These are phyloP conservation scores for Macrophya alboannulata DNA, from an alignment of 2,888 invertebrate genomes.

Conservation along the genomic window DNA sequence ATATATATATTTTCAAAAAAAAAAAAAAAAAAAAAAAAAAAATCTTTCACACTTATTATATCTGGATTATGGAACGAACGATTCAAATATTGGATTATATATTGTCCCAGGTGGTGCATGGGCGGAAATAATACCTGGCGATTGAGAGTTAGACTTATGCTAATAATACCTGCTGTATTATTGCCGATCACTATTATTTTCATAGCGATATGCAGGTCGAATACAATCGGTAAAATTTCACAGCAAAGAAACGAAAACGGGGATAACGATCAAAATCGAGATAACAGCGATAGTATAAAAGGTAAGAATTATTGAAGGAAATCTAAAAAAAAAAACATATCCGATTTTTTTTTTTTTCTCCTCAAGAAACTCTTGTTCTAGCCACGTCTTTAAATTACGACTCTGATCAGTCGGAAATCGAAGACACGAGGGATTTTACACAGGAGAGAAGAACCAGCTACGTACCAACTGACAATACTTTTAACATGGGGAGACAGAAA, in stretches of 20 bases:
- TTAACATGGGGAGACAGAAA: constrained; percentile 15
- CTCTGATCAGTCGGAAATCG: constrained; percentile 77
- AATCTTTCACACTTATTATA: neutral
- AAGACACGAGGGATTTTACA: constrained; percentile 83
- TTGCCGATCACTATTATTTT: constrained; percentile 76
- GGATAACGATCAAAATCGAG: neutral
- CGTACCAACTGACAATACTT: constrained; percentile 82
- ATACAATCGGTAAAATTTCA: constrained; percentile 68
- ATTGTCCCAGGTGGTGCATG: constrained; percentile 79
- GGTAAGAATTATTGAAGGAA: neutral
- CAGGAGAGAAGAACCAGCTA: constrained; percentile 85
- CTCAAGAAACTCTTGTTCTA: neutral
- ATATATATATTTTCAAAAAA: neutral
- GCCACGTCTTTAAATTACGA: constrained; percentile 40
- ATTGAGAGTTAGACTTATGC: constrained; percentile 77
- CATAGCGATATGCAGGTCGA: constrained; percentile 72
- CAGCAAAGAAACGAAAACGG: neutral
- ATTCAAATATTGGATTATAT: neutral
- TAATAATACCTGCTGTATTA: constrained; percentile 78
- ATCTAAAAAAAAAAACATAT: too few species aligned
- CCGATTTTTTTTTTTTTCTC: too few species aligned
- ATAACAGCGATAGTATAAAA: neutral
- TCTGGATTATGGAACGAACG: neutral
- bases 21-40: neutral
- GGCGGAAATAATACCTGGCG: constrained; percentile 79